These are phyloP conservation scores for Actinemys pallida DNA, from an alignment of 2,113 vertebrate genomes.

Conservation along the genomic window DNA sequence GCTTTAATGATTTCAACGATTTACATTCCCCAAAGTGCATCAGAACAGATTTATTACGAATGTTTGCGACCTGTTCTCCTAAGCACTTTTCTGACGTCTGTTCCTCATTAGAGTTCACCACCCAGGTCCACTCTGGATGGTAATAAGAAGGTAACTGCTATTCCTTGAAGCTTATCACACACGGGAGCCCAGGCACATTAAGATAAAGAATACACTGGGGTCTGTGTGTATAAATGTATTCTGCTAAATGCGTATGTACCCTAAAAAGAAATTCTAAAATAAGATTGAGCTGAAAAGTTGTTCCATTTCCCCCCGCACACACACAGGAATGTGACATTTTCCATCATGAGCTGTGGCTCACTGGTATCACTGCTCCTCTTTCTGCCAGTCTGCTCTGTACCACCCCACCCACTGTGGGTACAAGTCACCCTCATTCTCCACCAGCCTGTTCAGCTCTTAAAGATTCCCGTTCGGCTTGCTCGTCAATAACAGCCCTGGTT, in stretches of 20 bases:
- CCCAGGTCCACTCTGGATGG: conserved; percentile 5
- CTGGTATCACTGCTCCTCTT: background rate
- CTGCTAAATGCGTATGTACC: background rate
- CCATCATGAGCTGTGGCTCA: background rate
- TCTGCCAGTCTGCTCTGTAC: accelerated
- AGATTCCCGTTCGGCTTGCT: background rate
- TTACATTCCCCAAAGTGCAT: conserved; percentile 65
- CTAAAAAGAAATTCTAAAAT: background rate
- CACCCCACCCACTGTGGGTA: background rate
- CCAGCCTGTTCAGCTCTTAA: background rate
- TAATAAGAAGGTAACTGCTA: conserved; percentile 32
- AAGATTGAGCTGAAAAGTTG: accelerated
- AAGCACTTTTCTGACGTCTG: conserved; percentile 16
- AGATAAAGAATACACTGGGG: background rate
- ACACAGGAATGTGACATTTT: accelerated
- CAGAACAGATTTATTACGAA: conserved; percentile 53
- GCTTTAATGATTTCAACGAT: conserved; percentile 79
- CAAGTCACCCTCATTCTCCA: background rate
- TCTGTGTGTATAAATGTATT: background rate
- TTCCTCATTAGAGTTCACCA: background rate
- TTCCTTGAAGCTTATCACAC: background rate
- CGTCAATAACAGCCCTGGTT: background rate
- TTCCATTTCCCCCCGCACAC: background rate
- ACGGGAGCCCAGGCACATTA: background rate
- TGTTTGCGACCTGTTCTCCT: conserved; percentile 27